Conservation (phyloP, 2,113 vertebrate species). For the Salvator merianae region DNA sequence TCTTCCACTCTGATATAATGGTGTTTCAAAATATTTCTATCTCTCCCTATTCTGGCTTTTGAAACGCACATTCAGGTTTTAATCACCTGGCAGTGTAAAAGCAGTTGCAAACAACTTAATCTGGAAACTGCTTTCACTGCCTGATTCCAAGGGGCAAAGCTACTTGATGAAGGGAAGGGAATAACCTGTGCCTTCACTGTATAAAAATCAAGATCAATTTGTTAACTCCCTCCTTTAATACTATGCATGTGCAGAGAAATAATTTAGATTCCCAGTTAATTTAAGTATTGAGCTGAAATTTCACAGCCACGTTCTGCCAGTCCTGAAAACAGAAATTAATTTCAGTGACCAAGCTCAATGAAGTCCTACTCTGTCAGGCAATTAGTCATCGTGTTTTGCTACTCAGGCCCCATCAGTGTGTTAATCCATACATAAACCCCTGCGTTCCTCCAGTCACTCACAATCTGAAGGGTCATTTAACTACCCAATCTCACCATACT, state of each 20-base stretch:
- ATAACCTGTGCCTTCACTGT: constrained; percentile 64
- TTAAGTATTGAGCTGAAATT: constrained; percentile 86
- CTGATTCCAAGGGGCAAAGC: constrained; percentile 54
- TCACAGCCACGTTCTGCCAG: constrained; percentile 83
- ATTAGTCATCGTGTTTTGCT: constrained; percentile 93
- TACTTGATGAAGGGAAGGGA: constrained; percentile 72
- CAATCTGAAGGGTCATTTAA: constrained; percentile 77
- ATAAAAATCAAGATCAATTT: constrained; percentile 77
- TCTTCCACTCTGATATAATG: no score
- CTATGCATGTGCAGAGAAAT: constrained; percentile 75
- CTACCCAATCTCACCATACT: constrained; percentile 69
- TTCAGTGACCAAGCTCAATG: constrained; percentile 89
- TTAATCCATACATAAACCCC: constrained; percentile 91
- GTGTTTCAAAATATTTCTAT: not conserved
- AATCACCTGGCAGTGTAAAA: constrained; percentile 57
- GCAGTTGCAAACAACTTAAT: constrained; percentile 45
- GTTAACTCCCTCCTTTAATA: constrained; percentile 75
- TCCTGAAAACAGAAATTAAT: constrained; percentile 89
- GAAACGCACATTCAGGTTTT: constrained; percentile 52
- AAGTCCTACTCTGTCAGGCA: constrained; percentile 91
- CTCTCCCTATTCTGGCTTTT: constrained; percentile 29
- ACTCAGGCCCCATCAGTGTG: constrained; percentile 87
- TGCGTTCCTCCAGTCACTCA: constrained; percentile 76
- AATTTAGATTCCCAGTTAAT: constrained; percentile 85
- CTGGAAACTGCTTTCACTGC: constrained; percentile 28